Percentiles rank a stretch among this genome's conserved stretches.
Conservation (phyloP, 2,797 vertebrate genomes). For the Gymnothorax reevesii region DNA sequence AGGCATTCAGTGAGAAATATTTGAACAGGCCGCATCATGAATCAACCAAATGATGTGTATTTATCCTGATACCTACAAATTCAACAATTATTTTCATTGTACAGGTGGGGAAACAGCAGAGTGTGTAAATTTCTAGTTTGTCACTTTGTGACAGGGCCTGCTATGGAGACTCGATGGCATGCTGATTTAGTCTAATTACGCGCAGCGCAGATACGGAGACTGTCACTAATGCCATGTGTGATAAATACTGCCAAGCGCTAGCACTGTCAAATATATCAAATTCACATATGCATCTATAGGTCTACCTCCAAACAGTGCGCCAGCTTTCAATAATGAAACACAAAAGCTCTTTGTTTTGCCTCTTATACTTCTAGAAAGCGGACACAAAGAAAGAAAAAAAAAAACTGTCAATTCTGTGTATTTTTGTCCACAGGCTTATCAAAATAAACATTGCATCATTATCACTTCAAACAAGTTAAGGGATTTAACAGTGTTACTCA, state of each 20-base stretch:
- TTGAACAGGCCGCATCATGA: slow-evolving; percentile 58
- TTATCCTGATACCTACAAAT: slow-evolving; percentile 76
- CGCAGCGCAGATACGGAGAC: slow-evolving; percentile 73
- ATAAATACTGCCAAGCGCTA: slow-evolving; percentile 75
- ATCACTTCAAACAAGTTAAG: slow-evolving; percentile 42
- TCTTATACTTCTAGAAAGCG: slow-evolving; percentile 56
- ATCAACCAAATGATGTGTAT: slow-evolving; percentile 67
- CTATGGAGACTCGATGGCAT: slow-evolving; percentile 76
- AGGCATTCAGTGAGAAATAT: slow-evolving; percentile 56
- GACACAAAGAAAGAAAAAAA: slow-evolving; percentile 45
- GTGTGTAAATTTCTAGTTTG: slow-evolving; percentile 80
- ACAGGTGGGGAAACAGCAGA: slow-evolving; percentile 63
- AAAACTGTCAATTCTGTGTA: slow-evolving; percentile 43
- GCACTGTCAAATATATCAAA: slow-evolving; percentile 75
- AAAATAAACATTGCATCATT: slow-evolving; percentile 45
- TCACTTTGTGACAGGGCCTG: slow-evolving; percentile 79
- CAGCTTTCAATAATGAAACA: slow-evolving; percentile 67
- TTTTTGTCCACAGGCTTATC: slow-evolving; percentile 43
- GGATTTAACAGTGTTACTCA: slow-evolving; percentile 27
- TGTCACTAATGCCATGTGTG: slow-evolving; percentile 72
- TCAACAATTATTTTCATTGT: slow-evolving; percentile 76
- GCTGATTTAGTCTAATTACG: slow-evolving; percentile 84
- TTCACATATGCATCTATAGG: slow-evolving; percentile 53
- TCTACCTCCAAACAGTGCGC: slow-evolving; percentile 65
- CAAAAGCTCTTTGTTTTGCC: slow-evolving; percentile 65